Base-by-base conservation (phyloP, 2,888 invertebrate species). In the Drosophila subsilvestris region DNA sequence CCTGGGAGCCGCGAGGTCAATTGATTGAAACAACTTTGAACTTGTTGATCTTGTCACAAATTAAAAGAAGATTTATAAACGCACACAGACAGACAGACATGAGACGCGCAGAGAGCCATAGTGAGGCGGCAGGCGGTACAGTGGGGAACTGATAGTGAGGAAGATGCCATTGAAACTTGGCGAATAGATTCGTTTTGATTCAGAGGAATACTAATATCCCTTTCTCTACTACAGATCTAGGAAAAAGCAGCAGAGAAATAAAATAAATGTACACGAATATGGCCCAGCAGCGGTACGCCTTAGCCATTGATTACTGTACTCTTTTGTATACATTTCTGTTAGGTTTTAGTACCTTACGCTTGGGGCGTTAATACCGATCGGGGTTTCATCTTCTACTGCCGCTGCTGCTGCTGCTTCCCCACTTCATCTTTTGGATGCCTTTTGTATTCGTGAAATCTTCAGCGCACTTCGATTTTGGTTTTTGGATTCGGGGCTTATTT, bases 31-130 rank as follows among this genome's bases (percentile, higher is more conserved):
- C 91, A 92, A 90, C 92, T 92, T 91, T 92, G 92, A 92, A 92
- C 92, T 91, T 90, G 92, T 91, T 91, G 92, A 92, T 92, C 92
- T 92, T 92, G 92, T 91, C 91, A 91, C 92, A 92, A 91, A 92
- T 92, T 91, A 91, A 91, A 89, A 88, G 85, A 91, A 90, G 90
- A 91, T 91, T 91, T 91, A 91, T 91, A 90, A 79, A 81, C 79
- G 66, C 70, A 80, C 75, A 75, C 54, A n/a, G n/a, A 68, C 60
- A 74, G 63, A 58, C 45, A n/a, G 55, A 66, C 55, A 56, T 61
- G 56, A 20, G 32, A 37, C 32, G 32, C 14, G 32, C 22, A 22
- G 14, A 14, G 37, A 20, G 62, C 57, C 63, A 67, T 54, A 61
- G 54, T 56, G 17, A 42, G 32, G 7, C 22, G 49, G 6, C 45